Base-by-base conservation (phyloP, 2,888 invertebrate species). In the Zygaena filipendulae region DNA sequence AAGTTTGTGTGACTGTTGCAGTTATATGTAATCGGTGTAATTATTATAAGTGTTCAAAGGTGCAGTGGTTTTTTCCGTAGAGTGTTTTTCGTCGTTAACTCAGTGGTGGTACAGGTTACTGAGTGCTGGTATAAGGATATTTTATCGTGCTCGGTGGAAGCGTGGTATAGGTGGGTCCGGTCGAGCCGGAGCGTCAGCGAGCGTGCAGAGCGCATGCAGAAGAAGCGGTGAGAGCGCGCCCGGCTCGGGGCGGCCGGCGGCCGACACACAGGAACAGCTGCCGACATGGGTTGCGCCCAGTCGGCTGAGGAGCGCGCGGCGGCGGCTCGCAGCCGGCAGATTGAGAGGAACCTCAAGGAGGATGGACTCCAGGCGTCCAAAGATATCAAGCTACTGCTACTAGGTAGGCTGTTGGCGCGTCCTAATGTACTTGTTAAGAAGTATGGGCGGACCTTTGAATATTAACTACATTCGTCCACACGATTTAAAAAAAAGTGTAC, bases 231-330 rank as follows among this genome's bases (percentile, higher is more conserved):
- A 82, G 68, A 81, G 75, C 81, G 79, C 81, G 82, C 81, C 75
- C 70, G 74, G 67, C 75, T 81, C 75, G 69, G 68, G 75, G 74
- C 74, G 66, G 70, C 74, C 66, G 70, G 70, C 68, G 70, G 74
- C 67, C 62, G 62, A 71, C 68, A 62, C 59, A 55, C 59, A 62
- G 59, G 58, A 67, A 81, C 74, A 71, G 70, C 77, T 63, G 70
- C 80, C 77, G 77, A 69, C 67, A 98, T 98, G 97, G 98, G 98
- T 84, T 98, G 98, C 87, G 95, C 97, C 80, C 94, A 97, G 90
- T 97, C 97, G 82, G 97, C 97, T 57, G 98, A 99, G 83, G 98
- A 99, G 84, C 87, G 97, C 82, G 95, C 95, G 68, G 98, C 98
- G 63, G 88, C 95, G 79, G 98, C 97, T 80, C 88, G 97, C 75